Evolutionary conservation across 2,113 vertebrate species (phyloP).

Genomic region (Platichthys stellatus): DNA sequence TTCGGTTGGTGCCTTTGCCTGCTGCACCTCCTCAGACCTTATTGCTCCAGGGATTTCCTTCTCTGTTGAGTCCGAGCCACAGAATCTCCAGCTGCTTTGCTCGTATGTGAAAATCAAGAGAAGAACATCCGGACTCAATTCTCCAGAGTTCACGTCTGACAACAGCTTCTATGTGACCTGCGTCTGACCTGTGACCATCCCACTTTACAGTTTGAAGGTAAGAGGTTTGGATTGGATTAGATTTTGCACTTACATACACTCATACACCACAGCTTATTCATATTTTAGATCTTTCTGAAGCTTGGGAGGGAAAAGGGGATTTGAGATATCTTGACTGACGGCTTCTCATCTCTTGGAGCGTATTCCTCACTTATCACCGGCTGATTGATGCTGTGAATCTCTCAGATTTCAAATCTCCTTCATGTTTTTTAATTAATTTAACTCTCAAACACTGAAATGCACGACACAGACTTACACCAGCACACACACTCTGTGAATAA

Average conservation of each 20-base stretch:
- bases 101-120: no score
- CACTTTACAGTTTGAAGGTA: no score
- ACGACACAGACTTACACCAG: not conserved
- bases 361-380: conserved; percentile 22
- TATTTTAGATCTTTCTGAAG: not conserved
- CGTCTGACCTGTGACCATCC: not conserved
- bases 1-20: no score
- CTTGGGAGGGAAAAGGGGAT: conserved; percentile 16
- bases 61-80: no score
- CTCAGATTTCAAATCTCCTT: conserved; percentile 9
- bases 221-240: not conserved
- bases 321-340: conserved; percentile 39
- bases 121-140: no score
- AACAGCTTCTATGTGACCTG: not conserved
- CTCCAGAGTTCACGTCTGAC: no score
- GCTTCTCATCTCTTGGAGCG: conserved; percentile 33
- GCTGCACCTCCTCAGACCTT: no score
- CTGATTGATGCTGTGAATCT: conserved; percentile 14
- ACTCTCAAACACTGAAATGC: conserved; percentile 10
- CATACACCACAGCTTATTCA: not conserved
- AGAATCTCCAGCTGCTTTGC: no score
- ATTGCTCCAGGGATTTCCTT: no score
- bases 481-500: conserved; percentile 1
- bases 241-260: not conserved
- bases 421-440: conserved; percentile 22